Conservation (phyloP, 1,140 invertebrate species). For the Drosophila tristis region DNA sequence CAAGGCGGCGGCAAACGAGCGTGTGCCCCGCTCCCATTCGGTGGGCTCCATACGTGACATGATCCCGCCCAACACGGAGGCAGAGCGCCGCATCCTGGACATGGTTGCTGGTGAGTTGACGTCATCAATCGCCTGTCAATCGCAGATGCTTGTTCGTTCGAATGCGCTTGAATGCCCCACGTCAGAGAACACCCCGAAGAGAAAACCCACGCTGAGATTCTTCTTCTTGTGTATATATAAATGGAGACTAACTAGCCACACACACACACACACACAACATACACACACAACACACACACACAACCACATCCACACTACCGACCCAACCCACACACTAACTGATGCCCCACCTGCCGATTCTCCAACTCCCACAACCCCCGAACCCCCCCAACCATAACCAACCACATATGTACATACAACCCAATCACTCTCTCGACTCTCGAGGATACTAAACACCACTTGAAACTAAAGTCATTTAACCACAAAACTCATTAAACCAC, state of each 20-base stretch:
- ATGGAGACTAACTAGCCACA: constrained; percentile 63
- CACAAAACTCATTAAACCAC: constrained; percentile 75
- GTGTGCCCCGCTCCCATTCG: constrained; percentile 86
- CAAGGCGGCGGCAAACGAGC: constrained; percentile 65
- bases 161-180: constrained; percentile 41
- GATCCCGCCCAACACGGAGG: constrained; percentile 84
- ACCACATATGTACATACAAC: constrained; percentile 33
- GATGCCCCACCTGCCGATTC: constrained; percentile 35
- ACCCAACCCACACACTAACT: constrained; percentile 37
- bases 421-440: constrained; percentile 34
- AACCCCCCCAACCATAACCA: constrained; percentile 11
- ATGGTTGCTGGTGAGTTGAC: constrained; percentile 86
- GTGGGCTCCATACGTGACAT: constrained; percentile 89
- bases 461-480: constrained; percentile 75
- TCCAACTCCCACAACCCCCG: not conserved
- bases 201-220: constrained; percentile 25
- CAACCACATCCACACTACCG: constrained; percentile 46
- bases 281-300: constrained; percentile 42
- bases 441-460: constrained; percentile 72
- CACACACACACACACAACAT: constrained; percentile 42
- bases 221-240: constrained; percentile 50
- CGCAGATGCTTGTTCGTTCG: constrained; percentile 22
- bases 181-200: constrained; percentile 7
- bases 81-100: constrained; percentile 88
- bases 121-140: constrained; percentile 4